phyloP scores from a whole-genome alignment of 1,140 invertebrate genomes.

The Ceratosolen fusciceps region DNA sequence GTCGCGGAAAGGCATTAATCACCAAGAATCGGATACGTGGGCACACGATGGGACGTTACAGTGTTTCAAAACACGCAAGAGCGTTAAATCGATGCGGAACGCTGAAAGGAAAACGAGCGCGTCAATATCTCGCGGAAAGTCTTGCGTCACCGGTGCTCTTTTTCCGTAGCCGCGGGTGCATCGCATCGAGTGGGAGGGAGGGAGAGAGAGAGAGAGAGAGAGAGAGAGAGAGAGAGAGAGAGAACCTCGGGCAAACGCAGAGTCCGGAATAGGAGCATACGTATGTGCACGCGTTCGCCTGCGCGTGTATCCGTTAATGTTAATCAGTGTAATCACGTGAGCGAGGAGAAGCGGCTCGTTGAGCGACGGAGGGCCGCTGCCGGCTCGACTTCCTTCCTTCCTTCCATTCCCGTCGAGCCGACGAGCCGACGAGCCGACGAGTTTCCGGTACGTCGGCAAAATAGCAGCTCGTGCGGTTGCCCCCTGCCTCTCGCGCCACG shows the following conservation, averaged over 20 bases:
- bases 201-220: too few species aligned
- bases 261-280: too few species aligned
- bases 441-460: conserved; percentile 51
- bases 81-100: neutral
- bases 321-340: conserved; percentile 45
- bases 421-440: too few species aligned
- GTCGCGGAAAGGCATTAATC: neutral
- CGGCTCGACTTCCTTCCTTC: conserved; percentile 57
- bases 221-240: too few species aligned
- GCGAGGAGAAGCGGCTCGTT: conserved; percentile 48
- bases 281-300: neutral
- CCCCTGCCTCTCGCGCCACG: neutral
- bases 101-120: conserved; percentile 1
- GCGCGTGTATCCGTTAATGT: conserved; percentile 4
- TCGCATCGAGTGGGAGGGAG: too few species aligned
- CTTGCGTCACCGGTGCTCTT: conserved; percentile 29
- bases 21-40: neutral
- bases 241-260: neutral
- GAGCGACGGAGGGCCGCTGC: conserved; percentile 51
- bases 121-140: conserved; percentile 10
- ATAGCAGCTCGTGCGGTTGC: neutral
- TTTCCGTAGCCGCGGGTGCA: neutral
- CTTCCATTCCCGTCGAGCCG: conserved; percentile 55
- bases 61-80: neutral
- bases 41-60: neutral